A percentile compares a stretch with the other conserved stretches of the same genome.
Evolutionary conservation across 2,113 vertebrate genomes (phyloP).

Genomic region (Tragelaphus strepsiceros): DNA sequence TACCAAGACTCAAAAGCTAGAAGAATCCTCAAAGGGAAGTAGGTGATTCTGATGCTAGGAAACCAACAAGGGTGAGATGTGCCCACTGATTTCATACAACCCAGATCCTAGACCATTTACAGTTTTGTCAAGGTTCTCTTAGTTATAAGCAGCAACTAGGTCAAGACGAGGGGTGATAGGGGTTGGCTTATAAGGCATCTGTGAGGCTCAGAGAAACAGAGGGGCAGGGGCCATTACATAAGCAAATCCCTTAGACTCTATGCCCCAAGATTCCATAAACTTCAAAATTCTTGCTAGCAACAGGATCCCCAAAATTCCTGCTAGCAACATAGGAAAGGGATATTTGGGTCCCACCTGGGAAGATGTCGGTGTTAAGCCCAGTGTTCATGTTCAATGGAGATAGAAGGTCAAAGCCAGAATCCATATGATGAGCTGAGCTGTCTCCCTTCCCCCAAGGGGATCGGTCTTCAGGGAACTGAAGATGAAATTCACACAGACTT

Average conservation of each 20-base stretch:
- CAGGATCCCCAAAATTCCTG: not conserved
- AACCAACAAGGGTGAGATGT: not conserved
- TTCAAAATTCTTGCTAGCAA: not conserved
- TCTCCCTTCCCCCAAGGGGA: not conserved
- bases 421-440: too few species aligned
- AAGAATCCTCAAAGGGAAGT: not conserved
- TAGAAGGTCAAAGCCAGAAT: not conserved
- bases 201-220: not conserved
- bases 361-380: not conserved
- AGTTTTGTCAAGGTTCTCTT: not conserved
- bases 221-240: too few species aligned
- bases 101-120: not conserved
- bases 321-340: not conserved
- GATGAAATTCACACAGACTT: not conserved
- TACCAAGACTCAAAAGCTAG: not conserved
- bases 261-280: not conserved
- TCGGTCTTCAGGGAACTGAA: not conserved
- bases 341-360: not conserved
- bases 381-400: not conserved
- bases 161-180: not conserved
- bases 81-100: not conserved
- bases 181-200: not conserved
- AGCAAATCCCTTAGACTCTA: not conserved
- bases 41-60: not conserved
- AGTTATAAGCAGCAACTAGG: not conserved